Evolutionary conservation across 1,140 invertebrate genomes (phyloP), one percentile per base, ranked within the genome.

Genomic region (Halictus rubicundus): DNA sequence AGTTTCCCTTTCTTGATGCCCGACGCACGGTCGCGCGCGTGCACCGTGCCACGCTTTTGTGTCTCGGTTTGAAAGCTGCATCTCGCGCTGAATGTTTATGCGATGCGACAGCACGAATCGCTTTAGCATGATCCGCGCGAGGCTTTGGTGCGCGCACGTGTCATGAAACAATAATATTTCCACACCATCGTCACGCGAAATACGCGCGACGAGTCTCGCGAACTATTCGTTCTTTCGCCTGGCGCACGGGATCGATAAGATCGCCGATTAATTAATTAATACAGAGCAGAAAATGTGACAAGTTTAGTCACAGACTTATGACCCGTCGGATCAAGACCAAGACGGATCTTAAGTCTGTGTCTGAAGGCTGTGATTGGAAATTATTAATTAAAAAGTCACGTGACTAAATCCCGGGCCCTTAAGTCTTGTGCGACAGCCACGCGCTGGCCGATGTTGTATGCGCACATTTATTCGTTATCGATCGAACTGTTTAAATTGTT

Each of bases 171-270:
- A 46, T 57, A 71, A 54, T 19, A 65, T 78, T 73, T 57, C 16
- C 27, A 57, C 9, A 19, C 32, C 42, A 57, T 10, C 32, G 21
- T 59, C 37, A 4, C 32, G 19, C 1, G 7, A 21, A 65, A 69
- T 19, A 42, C 19, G 6, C 27, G 25, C 68, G 65, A 71, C 8
- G 25, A 32, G 61, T 23, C 19, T 3, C 16, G 19, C 19, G 23
- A 72, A 63, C 46, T 21, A 57, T 78, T 68, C 25, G 54, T 74
- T n/a, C 25, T 21, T 61, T 68, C 54, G 66, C 54, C 61, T 65
- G 23, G 16, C 19, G 21, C 52, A 46, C 37, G 37, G 27, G 23
- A 76, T 68, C 25, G 63, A 63, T 63, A 23, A 54, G 39, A 78
- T 71, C 57, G 32, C 16, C 21, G 21, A 52, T 78, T 63, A 39